Percentiles rank a stretch among this genome's conserved stretches.
Evolutionary conservation across 2,113 vertebrate species (phyloP).

Genomic region (Chlorodrepanis virens): DNA sequence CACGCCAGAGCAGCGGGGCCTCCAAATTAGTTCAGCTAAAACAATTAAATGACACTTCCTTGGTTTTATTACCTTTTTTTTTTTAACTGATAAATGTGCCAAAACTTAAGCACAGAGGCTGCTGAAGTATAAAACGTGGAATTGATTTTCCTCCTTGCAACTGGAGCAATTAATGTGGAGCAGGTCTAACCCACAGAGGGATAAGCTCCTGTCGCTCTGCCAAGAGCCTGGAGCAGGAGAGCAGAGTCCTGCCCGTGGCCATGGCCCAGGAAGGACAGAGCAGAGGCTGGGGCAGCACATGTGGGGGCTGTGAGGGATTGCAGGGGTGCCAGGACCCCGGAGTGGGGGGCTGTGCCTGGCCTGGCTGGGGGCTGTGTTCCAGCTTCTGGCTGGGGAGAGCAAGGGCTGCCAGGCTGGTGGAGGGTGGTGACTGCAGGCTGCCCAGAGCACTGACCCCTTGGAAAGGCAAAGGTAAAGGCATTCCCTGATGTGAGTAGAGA

Average conservation of each 20-base stretch:
- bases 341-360: rapidly evolving
- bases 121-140: slow-evolving; percentile 36
- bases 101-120: slow-evolving; percentile 33
- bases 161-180: slow-evolving; percentile 50
- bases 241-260: not conserved
- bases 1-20: not conserved
- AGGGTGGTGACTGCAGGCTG: not conserved
- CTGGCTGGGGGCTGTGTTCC: not conserved
- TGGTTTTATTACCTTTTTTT: slow-evolving; percentile 24
- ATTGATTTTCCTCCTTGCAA: slow-evolving; percentile 58
- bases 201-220: not conserved
- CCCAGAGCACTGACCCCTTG: not conserved
- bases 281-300: not conserved
- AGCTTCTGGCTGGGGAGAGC: too few species aligned
- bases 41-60: slow-evolving; percentile 64
- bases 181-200: not conserved
- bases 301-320: not conserved
- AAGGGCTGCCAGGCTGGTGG: rapidly evolving
- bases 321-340: rapidly evolving
- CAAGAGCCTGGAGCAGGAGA: not conserved
- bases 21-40: slow-evolving; percentile 46
- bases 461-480: not conserved
- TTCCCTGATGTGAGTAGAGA: rapidly evolving
- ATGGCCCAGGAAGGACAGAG: rapidly evolving
- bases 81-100: slow-evolving; percentile 40